Evolutionary conservation across 2,113 vertebrate genomes (phyloP).

Genomic region (Ptilonorhynchus violaceus): DNA sequence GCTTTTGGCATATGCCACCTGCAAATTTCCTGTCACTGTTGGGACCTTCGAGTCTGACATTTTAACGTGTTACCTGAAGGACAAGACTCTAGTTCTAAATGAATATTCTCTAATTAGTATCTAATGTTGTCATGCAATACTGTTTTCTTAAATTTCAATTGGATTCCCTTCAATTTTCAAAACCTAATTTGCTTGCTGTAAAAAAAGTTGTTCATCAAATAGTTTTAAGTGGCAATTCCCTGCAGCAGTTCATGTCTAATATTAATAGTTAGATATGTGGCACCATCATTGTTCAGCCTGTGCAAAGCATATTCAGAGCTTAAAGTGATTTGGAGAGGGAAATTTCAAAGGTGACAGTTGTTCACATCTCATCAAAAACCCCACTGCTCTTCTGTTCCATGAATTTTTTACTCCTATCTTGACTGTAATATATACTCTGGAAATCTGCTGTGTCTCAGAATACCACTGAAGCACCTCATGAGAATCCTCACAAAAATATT

Average conservation of each 20-base stretch:
- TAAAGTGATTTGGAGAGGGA: slow-evolving; percentile 56
- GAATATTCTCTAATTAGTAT: background rate
- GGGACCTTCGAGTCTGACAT: background rate
- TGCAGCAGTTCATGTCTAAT: slow-evolving; percentile 7
- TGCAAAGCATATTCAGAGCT: slow-evolving; percentile 35
- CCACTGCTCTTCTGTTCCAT: slow-evolving; percentile 29
- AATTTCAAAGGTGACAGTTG: slow-evolving; percentile 63
- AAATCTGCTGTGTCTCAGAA: slow-evolving; percentile 34
- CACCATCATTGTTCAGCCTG: background rate
- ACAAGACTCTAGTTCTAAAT: background rate
- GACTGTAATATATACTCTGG: slow-evolving; percentile 28
- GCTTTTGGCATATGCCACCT: background rate
- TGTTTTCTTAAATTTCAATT: background rate
- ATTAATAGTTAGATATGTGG: background rate
- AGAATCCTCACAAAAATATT: slow-evolving; percentile 35
- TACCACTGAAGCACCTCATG: slow-evolving; percentile 11
- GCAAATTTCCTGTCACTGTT: background rate
- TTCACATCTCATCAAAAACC: slow-evolving; percentile 64
- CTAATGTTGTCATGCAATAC: background rate
- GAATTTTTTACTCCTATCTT: slow-evolving; percentile 48
- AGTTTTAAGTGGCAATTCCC: background rate
- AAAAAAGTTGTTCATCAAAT: background rate
- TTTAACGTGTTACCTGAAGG: background rate
- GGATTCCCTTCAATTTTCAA: background rate
- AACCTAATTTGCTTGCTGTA: background rate